These are phyloP conservation scores for Conistra vaccinii DNA, from an alignment of 2,888 invertebrate genomes.

Conservation along the genomic window DNA sequence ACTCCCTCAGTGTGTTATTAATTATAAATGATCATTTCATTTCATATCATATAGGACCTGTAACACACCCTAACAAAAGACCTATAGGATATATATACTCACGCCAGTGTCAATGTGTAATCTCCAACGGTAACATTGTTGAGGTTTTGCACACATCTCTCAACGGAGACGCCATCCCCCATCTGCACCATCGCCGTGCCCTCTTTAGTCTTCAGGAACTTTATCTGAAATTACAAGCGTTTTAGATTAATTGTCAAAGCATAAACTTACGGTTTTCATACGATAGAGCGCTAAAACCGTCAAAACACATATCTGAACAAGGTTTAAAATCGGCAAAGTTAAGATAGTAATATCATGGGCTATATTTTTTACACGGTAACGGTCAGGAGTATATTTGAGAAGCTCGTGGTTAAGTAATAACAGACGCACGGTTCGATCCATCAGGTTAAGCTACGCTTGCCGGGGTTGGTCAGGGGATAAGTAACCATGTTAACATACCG, in stretches of 20 bases:
- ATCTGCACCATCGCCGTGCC: constrained; percentile 99
- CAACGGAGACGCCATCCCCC: constrained; percentile 98
- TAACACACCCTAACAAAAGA: no score
- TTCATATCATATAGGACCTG: no score
- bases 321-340: not conserved
- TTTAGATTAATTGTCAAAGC: not conserved
- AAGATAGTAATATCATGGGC: not conserved
- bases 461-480: no score
- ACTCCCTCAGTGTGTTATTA: no score
- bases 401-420: no score
- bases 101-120: constrained; percentile 92
- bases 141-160: constrained; percentile 98
- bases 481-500: no score
- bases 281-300: not conserved
- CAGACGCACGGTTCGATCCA: no score
- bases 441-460: no score
- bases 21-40: no score
- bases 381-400: no score
- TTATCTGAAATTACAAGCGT: constrained; percentile 92
- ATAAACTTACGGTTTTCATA: not conserved
- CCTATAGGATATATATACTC: no score
- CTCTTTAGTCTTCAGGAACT: constrained; percentile 99
- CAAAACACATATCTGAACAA: not conserved
- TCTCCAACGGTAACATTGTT: constrained; percentile 97
- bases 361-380: not conserved